Conservation (phyloP, 2,888 invertebrate genomes). For the Teleogryllus oceanicus region DNA sequence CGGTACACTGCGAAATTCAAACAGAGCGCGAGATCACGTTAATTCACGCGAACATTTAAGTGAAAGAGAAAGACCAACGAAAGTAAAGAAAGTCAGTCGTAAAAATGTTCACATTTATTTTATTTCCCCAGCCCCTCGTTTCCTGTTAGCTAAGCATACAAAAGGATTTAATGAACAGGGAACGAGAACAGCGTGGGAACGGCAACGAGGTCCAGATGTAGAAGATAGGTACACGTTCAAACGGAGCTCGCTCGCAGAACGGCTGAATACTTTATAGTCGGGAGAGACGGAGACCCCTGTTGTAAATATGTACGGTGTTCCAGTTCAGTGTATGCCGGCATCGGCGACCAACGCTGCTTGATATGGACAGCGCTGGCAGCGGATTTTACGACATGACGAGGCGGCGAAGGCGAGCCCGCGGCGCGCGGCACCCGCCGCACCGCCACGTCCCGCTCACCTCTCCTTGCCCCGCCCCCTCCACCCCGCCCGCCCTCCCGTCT, state of each 20-base stretch:
- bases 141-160: conserved; percentile 3
- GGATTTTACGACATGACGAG: background rate
- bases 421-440: background rate
- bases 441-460: background rate
- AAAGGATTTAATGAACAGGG: background rate
- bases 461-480: background rate
- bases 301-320: conserved; percentile 9
- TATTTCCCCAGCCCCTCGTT: background rate
- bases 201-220: background rate
- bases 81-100: background rate
- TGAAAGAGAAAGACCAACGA: background rate
- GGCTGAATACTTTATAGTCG: background rate
- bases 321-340: background rate
- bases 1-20: too few species aligned
- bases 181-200: background rate
- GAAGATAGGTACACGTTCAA: background rate
- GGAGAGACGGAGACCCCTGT: background rate
- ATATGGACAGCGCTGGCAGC: background rate
- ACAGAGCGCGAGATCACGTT: too few species aligned
- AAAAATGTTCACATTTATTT: conserved; percentile 3
- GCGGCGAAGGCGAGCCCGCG: background rate
- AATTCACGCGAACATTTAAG: too few species aligned
- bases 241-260: background rate
- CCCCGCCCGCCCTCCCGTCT: too few species aligned
- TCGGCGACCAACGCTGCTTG: background rate